phyloP scores from a whole-genome alignment of 2,797 vertebrate genomes.

The Heteromormyrus szaboi region DNA sequence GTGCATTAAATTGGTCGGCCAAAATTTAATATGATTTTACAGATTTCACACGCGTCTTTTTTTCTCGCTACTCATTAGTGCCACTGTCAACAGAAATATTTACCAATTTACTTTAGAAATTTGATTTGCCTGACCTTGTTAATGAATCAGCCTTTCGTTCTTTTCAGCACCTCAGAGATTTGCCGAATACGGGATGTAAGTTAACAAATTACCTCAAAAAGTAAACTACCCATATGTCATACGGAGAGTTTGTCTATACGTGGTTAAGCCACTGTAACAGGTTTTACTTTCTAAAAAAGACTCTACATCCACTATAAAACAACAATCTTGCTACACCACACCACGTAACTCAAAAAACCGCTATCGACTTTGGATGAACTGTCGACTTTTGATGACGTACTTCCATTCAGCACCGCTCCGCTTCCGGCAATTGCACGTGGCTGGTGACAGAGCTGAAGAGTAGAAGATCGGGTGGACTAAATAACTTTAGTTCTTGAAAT shows the following conservation, averaged over 20 bases:
- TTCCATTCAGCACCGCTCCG: constrained; percentile 38
- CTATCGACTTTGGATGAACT: neutral
- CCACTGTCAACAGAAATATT: neutral
- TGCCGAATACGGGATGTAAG: neutral
- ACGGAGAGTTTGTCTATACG: neutral
- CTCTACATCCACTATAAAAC: neutral
- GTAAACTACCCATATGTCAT: neutral
- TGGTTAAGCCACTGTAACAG: neutral
- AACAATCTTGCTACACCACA: neutral
- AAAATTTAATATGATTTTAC: neutral
- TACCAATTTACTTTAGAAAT: neutral
- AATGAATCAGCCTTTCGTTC: neutral
- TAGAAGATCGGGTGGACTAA: neutral
- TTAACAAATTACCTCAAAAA: neutral
- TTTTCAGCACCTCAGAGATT: neutral
- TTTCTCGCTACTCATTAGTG: neutral
- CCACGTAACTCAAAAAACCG: neutral
- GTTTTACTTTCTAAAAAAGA: neutral
- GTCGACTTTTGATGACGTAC: constrained; percentile 49
- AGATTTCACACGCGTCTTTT: neutral
- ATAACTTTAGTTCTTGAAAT: neutral
- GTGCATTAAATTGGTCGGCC: neutral
- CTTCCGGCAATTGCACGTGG: neutral
- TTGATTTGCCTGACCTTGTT: neutral
- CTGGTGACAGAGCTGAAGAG: neutral